These are phyloP conservation scores for Montipora foliosa DNA, from an alignment of 64 coral and sea anemone species.

Conservation along the genomic window DNA sequence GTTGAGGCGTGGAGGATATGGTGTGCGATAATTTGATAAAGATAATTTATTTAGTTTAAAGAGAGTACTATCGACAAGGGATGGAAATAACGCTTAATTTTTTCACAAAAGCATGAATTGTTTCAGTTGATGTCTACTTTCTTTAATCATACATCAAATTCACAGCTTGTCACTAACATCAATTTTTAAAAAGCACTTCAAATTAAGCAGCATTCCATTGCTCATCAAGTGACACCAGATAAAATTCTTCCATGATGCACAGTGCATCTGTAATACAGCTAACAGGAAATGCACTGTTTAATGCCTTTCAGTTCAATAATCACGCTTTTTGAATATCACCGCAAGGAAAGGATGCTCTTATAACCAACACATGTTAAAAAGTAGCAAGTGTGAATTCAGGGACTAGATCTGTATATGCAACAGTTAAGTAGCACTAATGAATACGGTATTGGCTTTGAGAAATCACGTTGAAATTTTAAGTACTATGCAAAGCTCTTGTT, in stretches of 20 bases:
- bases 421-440: background rate
- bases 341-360: background rate
- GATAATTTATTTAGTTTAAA: slow-evolving; percentile 42
- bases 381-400: too few relatives aligned
- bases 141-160: background rate
- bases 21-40: slow-evolving; percentile 53
- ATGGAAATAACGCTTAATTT: background rate
- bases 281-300: background rate
- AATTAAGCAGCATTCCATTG: background rate
- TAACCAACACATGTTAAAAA: background rate
- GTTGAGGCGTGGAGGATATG: slow-evolving; percentile 35
- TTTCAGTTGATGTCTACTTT: background rate
- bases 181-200: background rate
- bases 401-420: background rate
- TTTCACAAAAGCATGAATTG: background rate
- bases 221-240: background rate
- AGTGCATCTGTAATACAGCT: background rate
- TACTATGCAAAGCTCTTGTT: too few relatives aligned
- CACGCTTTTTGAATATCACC: background rate
- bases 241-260: background rate
- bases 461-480: background rate
- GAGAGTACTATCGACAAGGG: slow-evolving; percentile 12
- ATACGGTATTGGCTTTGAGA: background rate
- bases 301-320: background rate
- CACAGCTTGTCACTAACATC: background rate